Base-by-base conservation (phyloP, 35 echinoderm and acorn worm genomes). In the Hemicentrotus pulcherrimus region DNA sequence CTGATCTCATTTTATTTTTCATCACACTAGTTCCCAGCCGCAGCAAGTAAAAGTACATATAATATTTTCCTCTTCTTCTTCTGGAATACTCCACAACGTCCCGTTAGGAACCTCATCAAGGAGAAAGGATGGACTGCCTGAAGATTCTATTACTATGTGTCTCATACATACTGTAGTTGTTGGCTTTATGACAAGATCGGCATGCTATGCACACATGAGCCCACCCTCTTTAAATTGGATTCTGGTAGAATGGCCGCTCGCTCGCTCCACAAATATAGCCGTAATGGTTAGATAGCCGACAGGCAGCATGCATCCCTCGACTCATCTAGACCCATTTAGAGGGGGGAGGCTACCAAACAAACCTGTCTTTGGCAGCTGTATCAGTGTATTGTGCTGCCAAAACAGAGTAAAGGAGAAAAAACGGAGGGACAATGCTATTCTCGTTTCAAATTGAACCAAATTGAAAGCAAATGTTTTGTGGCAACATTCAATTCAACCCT, bases 301-400 rank as follows among this genome's bases (percentile, higher is more conserved):
- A 86, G 86, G 86, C 86, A 90, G 88, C 88, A 47, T 45, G 2
- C 88, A 24, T 90, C 24, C 88, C 31, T 90, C 45, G 88, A 90
- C 31, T 90, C 88, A 90, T 89, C 87, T 89, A 89, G 18, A 71
- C 32, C 88, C 88, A 90, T 90, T 90, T 90, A 90, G 88, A 45
- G 28, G 65, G 50, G 65, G 88, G 46, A 90, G 88, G 32, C 88
- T 90, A 45, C 88, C 88, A 16, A 31, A 47, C 88, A 47, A 90
- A 90, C 15, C 46, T 47, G 88, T 90, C 32, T 90, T 47, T 1
- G 15, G 88, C 88, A 90, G 88, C 88, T 90, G 88, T 90, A 30
- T 90, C 4, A 8, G 86, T 86, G 9, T 86, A 31, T 86, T 86
- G n/a, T 33, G 28, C 32, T 86, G 88, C 9, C 46, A 90, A 47